Base-by-base conservation (phyloP, 1,140 invertebrate species). In the Coenobita brevimanus region DNA sequence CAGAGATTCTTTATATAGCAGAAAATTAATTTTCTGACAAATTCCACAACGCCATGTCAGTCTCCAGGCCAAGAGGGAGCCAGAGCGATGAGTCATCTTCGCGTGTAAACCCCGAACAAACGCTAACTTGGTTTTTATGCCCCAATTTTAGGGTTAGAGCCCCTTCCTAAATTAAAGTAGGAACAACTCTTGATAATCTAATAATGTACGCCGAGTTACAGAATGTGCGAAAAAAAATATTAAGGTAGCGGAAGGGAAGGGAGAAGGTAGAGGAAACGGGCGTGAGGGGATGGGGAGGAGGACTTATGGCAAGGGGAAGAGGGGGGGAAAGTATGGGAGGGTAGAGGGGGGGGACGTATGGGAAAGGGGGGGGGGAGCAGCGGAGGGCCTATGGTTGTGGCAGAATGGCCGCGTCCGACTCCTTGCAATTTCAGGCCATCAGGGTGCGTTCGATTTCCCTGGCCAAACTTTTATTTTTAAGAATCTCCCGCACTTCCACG, bases 111-210 rank as follows among this genome's bases (percentile, higher is more conserved):
- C 46, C 46, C 46, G 46, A 8, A 6, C 46, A 50, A 50, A 50
- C 46, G 46, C 46, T 6, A 50, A 6, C 46, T 6, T 17, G 46
- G 6, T 50, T 50, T 50, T 50, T 50, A 50, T 50, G 46, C 46
- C 46, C n/a, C 46, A 50, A 50, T 50, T 50, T 50, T 50, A 50
- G 46, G 46, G 46, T 50, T 50, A 50, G 17, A 50, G 46, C 46
- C 46, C 46, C 46, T 17, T 50, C 46, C 46, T 8, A 50, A 50
- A 17, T 50, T 50, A 17, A 50, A 50, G 46, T 50, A 50, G 46
- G 43, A 76, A 76, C 38, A 76, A 43, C 46, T 46, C n/a, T 76
- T 76, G 73, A 76, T 76, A 43, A 76, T 76, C 73, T 46, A 46
- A 76, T 43, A 50, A 50, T 50, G 46, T 38, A 73, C 33, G 41